phyloP scores from a whole-genome alignment of 1,140 invertebrate species.

The Notospermus geniculatus region DNA sequence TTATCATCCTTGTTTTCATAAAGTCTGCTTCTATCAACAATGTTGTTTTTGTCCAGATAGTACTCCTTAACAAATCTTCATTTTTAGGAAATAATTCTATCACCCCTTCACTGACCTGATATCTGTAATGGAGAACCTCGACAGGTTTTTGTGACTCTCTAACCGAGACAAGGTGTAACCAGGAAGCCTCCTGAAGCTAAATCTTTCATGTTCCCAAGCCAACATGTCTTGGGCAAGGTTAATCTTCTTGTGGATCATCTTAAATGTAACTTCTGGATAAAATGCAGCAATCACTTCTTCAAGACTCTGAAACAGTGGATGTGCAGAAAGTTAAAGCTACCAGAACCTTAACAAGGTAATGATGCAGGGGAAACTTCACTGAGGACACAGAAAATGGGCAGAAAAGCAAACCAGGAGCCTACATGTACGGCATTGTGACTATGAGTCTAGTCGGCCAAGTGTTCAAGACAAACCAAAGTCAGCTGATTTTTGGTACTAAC shows the following conservation, averaged over 20 bases:
- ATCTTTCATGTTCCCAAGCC: slow-evolving; percentile 97
- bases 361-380: not conserved
- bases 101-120: slow-evolving; percentile 41
- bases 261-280: slow-evolving; percentile 61
- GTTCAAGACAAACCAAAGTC: not conserved
- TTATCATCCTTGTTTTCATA: too few species aligned
- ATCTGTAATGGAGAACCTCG: slow-evolving; percentile 55
- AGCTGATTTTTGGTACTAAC: slow-evolving; percentile 44
- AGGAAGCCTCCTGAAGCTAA: slow-evolving; percentile 84
- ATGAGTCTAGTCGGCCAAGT: not conserved
- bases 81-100: too few species aligned
- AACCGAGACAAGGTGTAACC: slow-evolving; percentile 87
- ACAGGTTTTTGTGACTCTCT: slow-evolving; percentile 56
- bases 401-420: not conserved
- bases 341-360: slow-evolving; percentile 55
- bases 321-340: slow-evolving; percentile 45
- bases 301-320: slow-evolving; percentile 35
- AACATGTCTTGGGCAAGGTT: slow-evolving; percentile 90
- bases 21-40: too few species aligned
- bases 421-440: not conserved
- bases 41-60: too few species aligned
- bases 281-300: slow-evolving; percentile 35
- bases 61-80: too few species aligned
- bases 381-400: not conserved
- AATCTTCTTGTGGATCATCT: slow-evolving; percentile 93